phyloP scores from a whole-genome alignment of 2,888 invertebrate species.

The Ophioninae sp. region DNA sequence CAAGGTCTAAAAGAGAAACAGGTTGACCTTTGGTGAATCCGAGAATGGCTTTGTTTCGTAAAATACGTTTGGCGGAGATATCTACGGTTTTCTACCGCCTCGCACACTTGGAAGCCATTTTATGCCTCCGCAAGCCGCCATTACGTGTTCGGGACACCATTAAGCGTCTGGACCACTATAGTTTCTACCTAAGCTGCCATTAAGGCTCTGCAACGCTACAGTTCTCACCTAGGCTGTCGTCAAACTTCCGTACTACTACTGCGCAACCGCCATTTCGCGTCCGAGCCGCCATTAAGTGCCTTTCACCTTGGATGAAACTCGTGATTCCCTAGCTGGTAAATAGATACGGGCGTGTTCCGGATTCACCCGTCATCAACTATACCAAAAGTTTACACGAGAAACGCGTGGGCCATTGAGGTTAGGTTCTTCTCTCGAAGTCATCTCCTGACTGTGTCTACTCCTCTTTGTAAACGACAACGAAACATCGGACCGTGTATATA shows the following conservation, averaged over 20 bases:
- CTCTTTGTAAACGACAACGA: neutral
- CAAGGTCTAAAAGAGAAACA: neutral
- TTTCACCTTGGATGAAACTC: neutral
- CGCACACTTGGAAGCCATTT: neutral
- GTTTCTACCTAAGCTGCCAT: neutral
- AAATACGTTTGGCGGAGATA: neutral
- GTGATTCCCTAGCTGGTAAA: neutral
- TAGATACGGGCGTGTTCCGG: neutral
- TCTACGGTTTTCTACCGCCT: neutral
- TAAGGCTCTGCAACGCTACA: neutral
- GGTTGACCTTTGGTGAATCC: neutral
- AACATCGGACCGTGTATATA: constrained; percentile 16
- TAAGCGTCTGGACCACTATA: neutral
- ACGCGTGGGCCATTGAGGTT: neutral
- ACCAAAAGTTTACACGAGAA: too few species aligned
- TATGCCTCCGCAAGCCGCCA: neutral
- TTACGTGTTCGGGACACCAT: neutral
- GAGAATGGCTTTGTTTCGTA: neutral
- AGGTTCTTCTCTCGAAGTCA: neutral
- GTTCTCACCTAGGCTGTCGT: neutral
- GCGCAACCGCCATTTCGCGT: neutral
- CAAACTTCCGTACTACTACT: neutral
- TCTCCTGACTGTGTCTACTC: neutral
- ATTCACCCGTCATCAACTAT: neutral
- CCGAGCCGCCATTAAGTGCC: constrained; percentile 7